These are phyloP conservation scores for Ispidina picta DNA, from an alignment of 2,797 vertebrate species.

Conservation along the genomic window DNA sequence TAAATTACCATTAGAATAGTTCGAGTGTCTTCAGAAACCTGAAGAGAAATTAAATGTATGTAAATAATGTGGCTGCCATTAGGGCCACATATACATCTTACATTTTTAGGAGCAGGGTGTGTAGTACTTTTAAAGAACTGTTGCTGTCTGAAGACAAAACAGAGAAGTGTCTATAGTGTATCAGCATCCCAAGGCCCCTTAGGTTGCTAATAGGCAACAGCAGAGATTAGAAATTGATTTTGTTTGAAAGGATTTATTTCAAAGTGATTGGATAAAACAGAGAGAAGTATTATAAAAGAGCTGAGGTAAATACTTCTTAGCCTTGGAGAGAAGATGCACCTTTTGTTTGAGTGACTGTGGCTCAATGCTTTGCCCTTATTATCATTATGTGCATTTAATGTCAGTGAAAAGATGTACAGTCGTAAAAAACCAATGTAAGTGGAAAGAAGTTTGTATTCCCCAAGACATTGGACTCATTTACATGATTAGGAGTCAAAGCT, in stretches of 20 bases:
- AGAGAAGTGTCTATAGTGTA: not conserved
- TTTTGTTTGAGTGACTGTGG: not conserved
- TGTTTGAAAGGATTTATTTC: not conserved
- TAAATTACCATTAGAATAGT: not conserved
- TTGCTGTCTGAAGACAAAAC: not conserved
- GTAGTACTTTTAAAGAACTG: not conserved
- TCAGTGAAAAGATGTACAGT: not conserved
- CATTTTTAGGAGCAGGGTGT: not conserved
- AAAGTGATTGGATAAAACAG: not conserved
- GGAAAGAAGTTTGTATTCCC: not conserved
- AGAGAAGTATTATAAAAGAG: not conserved
- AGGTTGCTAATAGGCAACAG: not conserved
- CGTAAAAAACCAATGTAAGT: fast-evolving
- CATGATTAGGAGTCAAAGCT: not conserved
- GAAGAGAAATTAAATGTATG: not conserved
- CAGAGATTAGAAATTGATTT: conserved; percentile 9
- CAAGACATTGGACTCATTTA: not conserved
- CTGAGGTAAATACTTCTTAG: not conserved
- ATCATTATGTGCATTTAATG: not conserved
- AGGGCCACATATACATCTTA: not conserved
- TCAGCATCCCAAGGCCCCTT: not conserved
- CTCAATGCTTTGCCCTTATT: not conserved
- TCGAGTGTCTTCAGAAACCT: not conserved
- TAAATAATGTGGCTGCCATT: no score
- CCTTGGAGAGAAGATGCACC: not conserved